Percentiles rank a stretch among this genome's conserved stretches.
Conservation (phyloP, 2,113 vertebrate genomes). For the Zapornia atra region DNA sequence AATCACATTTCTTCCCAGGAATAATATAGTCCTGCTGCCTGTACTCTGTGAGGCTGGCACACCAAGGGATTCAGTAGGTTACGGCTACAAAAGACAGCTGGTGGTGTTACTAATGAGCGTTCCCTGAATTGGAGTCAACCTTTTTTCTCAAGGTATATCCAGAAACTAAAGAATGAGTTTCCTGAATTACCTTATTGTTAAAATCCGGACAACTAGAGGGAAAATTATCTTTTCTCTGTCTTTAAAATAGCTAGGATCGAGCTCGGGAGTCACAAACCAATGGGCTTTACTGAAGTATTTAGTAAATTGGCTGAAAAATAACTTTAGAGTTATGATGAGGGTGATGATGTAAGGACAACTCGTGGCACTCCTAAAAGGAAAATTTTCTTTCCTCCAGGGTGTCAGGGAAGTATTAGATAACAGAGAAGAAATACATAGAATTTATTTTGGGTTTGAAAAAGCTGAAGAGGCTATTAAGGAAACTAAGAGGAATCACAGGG, state of each 20-base stretch:
- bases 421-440: not conserved
- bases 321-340: not conserved
- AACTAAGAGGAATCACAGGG: not conserved
- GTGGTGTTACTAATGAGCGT: fast-evolving
- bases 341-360: not conserved
- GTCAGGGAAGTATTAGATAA: not conserved
- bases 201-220: not conserved
- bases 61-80: not conserved
- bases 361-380: not conserved
- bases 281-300: not conserved
- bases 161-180: not conserved
- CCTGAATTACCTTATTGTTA: not conserved
- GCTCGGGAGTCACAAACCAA: not conserved
- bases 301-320: slow-evolving; percentile 16
- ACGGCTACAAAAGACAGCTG: not conserved
- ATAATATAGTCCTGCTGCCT: not conserved
- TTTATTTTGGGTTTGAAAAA: not conserved
- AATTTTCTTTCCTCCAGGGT: not conserved
- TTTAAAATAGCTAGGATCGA: not conserved
- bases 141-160: not conserved
- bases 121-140: not conserved
- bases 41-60: not conserved
- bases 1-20: not conserved
- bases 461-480: not conserved
- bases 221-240: fast-evolving